phyloP scores from a whole-genome alignment of 2,888 invertebrate species.

The Cheilosia impressa region DNA sequence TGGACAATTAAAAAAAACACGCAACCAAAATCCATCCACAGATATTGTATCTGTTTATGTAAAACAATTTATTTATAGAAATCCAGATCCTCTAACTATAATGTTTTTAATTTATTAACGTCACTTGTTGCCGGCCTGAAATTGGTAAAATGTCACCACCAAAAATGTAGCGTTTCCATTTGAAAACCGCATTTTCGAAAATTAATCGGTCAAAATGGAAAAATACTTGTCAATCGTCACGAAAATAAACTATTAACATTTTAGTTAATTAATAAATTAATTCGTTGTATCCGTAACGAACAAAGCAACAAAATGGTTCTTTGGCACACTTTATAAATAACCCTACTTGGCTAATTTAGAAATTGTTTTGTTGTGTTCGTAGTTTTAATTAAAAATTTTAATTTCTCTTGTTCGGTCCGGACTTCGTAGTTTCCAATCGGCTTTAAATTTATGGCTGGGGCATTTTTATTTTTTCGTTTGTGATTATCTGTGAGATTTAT shows the following conservation, averaged over 20 bases:
- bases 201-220: conserved; percentile 26
- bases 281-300: conserved; percentile 1
- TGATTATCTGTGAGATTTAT: conserved; percentile 12
- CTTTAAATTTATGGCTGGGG: not conserved
- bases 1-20: not conserved
- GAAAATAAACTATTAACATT: conserved; percentile 2
- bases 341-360: conserved; percentile 43
- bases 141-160: not conserved
- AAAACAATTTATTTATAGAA: not conserved
- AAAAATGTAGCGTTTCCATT: not conserved
- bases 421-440: not conserved
- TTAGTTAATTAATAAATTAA: conserved; percentile 38
- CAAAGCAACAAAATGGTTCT: conserved; percentile 5
- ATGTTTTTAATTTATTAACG: not conserved
- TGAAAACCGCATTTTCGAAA: not conserved
- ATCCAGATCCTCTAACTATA: not conserved
- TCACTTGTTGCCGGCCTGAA: not conserved
- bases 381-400: conserved; percentile 35
- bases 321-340: conserved; percentile 63
- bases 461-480: not conserved
- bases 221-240: not conserved
- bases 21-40: not conserved
- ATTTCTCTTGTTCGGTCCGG: conserved; percentile 23
- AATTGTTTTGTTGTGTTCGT: conserved; percentile 23
- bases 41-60: not conserved